Conservation (phyloP, 2,888 invertebrate genomes). For the Eretmocerus hayati region DNA sequence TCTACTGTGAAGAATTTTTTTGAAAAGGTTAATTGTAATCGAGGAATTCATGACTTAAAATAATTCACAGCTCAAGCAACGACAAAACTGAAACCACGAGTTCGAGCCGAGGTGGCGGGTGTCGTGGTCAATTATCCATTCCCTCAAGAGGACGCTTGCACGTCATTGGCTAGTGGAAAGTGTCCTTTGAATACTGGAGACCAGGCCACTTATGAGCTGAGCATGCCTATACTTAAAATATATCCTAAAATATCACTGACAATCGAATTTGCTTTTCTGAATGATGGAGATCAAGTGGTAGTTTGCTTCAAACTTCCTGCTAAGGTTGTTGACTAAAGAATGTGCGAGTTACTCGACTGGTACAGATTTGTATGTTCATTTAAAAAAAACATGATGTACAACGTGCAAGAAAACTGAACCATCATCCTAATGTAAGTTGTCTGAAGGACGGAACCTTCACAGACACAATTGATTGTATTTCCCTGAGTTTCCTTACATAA, state of each 20-base stretch:
- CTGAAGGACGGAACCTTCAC: too few species aligned
- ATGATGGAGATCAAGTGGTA: conserved; percentile 25
- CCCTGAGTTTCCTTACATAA: too few species aligned
- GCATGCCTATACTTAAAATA: conserved; percentile 30
- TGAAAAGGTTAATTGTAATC: too few species aligned
- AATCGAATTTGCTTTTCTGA: conserved; percentile 32
- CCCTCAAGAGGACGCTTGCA: conserved; percentile 36
- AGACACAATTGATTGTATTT: too few species aligned
- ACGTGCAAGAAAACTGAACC: conserved; percentile 2
- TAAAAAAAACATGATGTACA: background rate
- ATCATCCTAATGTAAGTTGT: conserved; percentile 29
- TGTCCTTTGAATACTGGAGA: conserved; percentile 39
- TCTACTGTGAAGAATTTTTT: too few species aligned
- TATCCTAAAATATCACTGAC: conserved; percentile 31
- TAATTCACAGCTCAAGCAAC: background rate
- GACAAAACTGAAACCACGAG: conserved; percentile 28
- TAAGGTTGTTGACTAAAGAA: conserved; percentile 8
- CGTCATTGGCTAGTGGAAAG: conserved; percentile 26
- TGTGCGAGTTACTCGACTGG: background rate
- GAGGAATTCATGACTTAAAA: background rate
- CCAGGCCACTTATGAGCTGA: conserved; percentile 33
- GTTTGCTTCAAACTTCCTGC: conserved; percentile 32
- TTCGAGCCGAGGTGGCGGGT: conserved; percentile 29
- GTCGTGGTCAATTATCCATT: conserved; percentile 27
- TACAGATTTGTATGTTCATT: too few species aligned